Conservation (phyloP, 1,140 invertebrate genomes). For the Polypedilum vanderplanki region DNA sequence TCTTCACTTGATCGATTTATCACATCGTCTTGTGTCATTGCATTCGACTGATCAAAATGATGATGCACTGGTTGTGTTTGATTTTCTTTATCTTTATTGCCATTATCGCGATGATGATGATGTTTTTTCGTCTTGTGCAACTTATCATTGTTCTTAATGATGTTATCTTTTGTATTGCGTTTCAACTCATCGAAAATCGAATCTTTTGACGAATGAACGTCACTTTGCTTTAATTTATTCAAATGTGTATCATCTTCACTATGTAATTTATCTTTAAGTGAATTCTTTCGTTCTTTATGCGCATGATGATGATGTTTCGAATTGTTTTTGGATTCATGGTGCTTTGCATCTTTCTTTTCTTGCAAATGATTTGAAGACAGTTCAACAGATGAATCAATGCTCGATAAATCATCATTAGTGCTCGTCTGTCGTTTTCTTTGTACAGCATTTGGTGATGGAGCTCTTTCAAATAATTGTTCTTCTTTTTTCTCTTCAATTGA, state of each 20-base stretch:
- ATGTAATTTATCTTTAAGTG: conserved; percentile 48
- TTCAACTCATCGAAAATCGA: conserved; percentile 33
- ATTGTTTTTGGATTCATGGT: conserved; percentile 44
- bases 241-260: conserved; percentile 37
- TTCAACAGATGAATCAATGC: conserved; percentile 32
- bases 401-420: neutral
- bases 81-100: conserved; percentile 32
- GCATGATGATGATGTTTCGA: conserved; percentile 45
- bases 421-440: conserved; percentile 32
- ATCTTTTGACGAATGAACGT: conserved; percentile 22
- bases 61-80: conserved; percentile 9
- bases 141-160: conserved; percentile 33
- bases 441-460: conserved; percentile 31
- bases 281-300: conserved; percentile 47
- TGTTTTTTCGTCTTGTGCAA: conserved; percentile 34
- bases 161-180: conserved; percentile 34
- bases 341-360: conserved; percentile 46
- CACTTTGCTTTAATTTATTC: conserved; percentile 31
- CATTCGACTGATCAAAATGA: neutral
- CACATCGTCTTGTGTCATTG: neutral
- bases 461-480: conserved; percentile 10
- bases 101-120: conserved; percentile 31
- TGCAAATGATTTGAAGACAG: conserved; percentile 46
- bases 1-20: conserved; percentile 21
- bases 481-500: neutral